Percentiles rank a stretch among this genome's conserved stretches.
phyloP scores from a whole-genome alignment of 2,888 invertebrate genomes.

The Timandra comae region DNA sequence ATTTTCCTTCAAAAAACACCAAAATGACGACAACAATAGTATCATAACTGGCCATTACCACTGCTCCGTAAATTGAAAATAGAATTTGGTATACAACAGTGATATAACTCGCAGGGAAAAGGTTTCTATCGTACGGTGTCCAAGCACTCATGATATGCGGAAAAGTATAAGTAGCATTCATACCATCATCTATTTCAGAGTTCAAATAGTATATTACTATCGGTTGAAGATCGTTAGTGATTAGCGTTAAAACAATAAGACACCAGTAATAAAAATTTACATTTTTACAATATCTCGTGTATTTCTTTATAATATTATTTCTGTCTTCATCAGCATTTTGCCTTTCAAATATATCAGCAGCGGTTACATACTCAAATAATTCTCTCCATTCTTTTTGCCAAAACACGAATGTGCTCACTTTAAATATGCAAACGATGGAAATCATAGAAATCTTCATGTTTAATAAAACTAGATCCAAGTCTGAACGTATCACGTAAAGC shows the following conservation, averaged over 20 bases:
- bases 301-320: constrained; percentile 37
- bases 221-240: constrained; percentile 38
- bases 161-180: constrained; percentile 45
- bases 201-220: constrained; percentile 31
- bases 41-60: constrained; percentile 50
- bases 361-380: constrained; percentile 48
- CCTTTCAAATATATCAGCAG: constrained; percentile 53
- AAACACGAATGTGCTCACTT: constrained; percentile 45
- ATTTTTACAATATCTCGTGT: constrained; percentile 51
- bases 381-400: constrained; percentile 52
- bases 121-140: constrained; percentile 57
- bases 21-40: constrained; percentile 44
- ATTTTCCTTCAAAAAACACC: constrained; percentile 58
- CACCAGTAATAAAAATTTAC: constrained; percentile 53
- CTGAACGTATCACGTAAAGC: constrained; percentile 45
- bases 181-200: constrained; percentile 27
- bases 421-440: constrained; percentile 51
- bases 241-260: constrained; percentile 47
- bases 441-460: constrained; percentile 61
- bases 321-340: constrained; percentile 28
- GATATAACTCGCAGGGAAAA: constrained; percentile 51
- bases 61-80: constrained; percentile 43
- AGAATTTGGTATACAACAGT: constrained; percentile 45
- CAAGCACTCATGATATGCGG: constrained; percentile 63
- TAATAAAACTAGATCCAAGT: constrained; percentile 49